These are phyloP conservation scores for Pelodiscus sinensis DNA, from an alignment of 2,113 vertebrate species.

Conservation along the genomic window DNA sequence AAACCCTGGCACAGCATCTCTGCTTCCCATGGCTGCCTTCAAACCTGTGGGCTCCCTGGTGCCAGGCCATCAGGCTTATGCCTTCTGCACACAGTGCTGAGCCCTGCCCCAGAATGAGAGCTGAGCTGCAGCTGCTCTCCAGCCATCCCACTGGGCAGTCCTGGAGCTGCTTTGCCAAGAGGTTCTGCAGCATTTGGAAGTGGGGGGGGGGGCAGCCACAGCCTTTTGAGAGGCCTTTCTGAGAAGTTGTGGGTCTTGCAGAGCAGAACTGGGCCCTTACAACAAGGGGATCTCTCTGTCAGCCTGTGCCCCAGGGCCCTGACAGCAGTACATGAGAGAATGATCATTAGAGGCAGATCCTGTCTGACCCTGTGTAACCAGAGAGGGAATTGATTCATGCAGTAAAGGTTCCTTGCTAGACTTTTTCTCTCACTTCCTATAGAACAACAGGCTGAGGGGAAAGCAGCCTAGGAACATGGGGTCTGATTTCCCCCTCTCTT, in stretches of 20 bases:
- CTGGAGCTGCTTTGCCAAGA: background rate
- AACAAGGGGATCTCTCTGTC: fast-evolving
- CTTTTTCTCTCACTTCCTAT: background rate
- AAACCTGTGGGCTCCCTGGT: background rate
- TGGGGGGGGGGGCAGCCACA: background rate
- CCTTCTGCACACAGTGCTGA: background rate
- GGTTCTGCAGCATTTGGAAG: background rate
- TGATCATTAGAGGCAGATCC: background rate
- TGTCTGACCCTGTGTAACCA: background rate
- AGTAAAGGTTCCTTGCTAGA: background rate
- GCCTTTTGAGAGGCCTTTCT: background rate
- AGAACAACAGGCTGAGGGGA: background rate
- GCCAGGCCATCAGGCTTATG: background rate
- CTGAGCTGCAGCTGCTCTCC: background rate
- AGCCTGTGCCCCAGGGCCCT: fast-evolving
- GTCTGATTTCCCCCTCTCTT: background rate
- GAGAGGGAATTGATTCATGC: conserved; percentile 60
- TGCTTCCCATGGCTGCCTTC: background rate
- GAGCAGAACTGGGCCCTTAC: background rate
- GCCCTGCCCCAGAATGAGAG: fast-evolving
- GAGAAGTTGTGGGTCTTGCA: fast-evolving
- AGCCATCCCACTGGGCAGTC: fast-evolving
- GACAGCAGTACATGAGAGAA: background rate
- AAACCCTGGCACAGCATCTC: background rate
- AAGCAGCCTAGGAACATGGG: background rate